Evolutionary conservation across 2,797 vertebrate species (phyloP).

Genomic region (Okamejei kenojei): DNA sequence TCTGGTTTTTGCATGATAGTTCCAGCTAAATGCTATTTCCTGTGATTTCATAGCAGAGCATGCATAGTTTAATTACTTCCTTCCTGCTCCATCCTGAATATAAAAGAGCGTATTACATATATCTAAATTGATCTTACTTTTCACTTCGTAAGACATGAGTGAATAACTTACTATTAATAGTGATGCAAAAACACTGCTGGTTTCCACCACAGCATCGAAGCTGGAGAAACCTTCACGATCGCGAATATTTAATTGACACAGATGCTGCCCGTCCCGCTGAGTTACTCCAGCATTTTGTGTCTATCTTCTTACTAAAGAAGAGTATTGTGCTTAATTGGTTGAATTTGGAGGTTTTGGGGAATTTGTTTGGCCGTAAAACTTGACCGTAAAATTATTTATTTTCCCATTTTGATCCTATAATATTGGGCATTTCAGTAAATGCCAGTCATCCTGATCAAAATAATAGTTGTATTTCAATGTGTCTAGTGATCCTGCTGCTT

Average conservation of each 20-base stretch:
- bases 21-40: slow-evolving; percentile 36
- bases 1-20: slow-evolving; percentile 36
- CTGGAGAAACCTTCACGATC: background rate
- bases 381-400: background rate
- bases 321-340: background rate
- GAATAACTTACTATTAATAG: slow-evolving; percentile 7
- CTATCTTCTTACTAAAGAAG: background rate
- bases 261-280: too few relatives aligned
- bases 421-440: background rate
- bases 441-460: background rate
- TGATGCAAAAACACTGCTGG: slow-evolving; percentile 10
- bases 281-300: background rate
- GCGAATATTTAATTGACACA: background rate
- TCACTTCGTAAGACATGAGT: background rate
- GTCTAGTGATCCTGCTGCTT: too few relatives aligned
- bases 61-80: slow-evolving; percentile 39
- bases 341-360: background rate
- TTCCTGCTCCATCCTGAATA: slow-evolving; percentile 35
- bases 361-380: background rate
- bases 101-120: slow-evolving; percentile 30
- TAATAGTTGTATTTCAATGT: background rate
- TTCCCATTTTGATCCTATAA: background rate
- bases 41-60: slow-evolving; percentile 38
- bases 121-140: slow-evolving; percentile 23
- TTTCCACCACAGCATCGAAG: background rate